These are phyloP conservation scores for Myiozetetes cayanensis DNA, from an alignment of 2,113 vertebrate species.

Conservation along the genomic window DNA sequence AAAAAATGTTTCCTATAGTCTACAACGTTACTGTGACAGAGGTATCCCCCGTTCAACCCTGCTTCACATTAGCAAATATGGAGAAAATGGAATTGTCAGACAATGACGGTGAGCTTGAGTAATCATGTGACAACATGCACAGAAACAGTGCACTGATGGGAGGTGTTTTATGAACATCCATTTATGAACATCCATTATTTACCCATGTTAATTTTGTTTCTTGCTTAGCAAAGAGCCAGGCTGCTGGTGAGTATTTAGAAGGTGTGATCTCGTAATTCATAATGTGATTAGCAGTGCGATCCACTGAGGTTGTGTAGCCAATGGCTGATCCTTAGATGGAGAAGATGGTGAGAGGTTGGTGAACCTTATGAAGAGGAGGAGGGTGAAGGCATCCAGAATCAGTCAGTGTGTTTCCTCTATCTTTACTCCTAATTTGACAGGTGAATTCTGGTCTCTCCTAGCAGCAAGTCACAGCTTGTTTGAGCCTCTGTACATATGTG, in stretches of 20 bases:
- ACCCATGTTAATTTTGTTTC: not conserved
- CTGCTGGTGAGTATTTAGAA: not conserved
- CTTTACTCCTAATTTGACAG: not conserved
- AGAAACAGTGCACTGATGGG: not conserved
- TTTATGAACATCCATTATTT: not conserved
- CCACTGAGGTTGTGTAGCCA: not conserved
- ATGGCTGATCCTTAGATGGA: fast-evolving
- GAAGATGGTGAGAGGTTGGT: not conserved
- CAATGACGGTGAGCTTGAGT: not conserved
- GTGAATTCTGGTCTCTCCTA: not conserved
- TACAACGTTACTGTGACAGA: not conserved
- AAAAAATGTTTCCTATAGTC: not conserved
- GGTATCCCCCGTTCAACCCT: not conserved
- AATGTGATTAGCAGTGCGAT: not conserved
- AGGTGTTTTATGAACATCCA: not conserved
- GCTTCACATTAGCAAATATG: not conserved
- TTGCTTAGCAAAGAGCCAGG: not conserved
- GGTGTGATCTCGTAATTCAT: not conserved
- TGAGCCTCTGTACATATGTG: not conserved
- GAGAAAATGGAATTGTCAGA: not conserved
- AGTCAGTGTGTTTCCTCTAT: not conserved
- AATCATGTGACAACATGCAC: not conserved
- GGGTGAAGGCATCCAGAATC: not conserved
- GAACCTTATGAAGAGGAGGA: not conserved
- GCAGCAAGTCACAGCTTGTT: not conserved